Conservation (phyloP, 2,113 vertebrate species). For the Mus spicilegus region DNA sequence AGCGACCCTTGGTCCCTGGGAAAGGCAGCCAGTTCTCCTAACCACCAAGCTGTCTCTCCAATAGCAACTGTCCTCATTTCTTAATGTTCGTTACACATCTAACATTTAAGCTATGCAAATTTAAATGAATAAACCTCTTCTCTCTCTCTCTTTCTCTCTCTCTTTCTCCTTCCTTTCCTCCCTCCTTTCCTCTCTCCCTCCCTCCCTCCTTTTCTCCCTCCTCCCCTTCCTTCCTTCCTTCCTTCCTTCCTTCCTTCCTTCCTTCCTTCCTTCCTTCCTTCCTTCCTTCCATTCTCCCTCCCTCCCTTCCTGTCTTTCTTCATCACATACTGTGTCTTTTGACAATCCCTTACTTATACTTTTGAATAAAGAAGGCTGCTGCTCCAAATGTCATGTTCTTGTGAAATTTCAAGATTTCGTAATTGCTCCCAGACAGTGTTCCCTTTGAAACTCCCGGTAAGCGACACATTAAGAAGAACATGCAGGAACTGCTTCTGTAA, state of each 20-base stretch:
- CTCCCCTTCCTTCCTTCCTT: neutral
- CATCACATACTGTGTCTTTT: neutral
- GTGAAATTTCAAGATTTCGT: neutral
- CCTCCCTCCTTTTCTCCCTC: neutral
- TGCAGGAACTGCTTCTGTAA: neutral
- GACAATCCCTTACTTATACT: neutral
- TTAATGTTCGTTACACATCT: neutral
- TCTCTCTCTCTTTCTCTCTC: neutral
- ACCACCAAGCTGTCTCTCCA: neutral
- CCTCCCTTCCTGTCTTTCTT: neutral
- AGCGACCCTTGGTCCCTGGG: neutral
- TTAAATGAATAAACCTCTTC: neutral
- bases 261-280: neutral
- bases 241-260: neutral
- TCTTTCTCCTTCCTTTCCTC: rapidly evolving
- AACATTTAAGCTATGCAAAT: neutral
- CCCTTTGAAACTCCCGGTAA: neutral
- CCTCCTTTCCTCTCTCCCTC: neutral
- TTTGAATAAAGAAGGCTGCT: neutral
- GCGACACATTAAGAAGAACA: neutral
- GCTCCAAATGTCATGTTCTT: neutral
- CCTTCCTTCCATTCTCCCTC: neutral
- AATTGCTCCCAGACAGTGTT: neutral
- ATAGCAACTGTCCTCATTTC: neutral
- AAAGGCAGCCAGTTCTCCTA: neutral